Base-by-base conservation (phyloP, 2,797 vertebrate genomes). In the Poeciliopsis infans region DNA sequence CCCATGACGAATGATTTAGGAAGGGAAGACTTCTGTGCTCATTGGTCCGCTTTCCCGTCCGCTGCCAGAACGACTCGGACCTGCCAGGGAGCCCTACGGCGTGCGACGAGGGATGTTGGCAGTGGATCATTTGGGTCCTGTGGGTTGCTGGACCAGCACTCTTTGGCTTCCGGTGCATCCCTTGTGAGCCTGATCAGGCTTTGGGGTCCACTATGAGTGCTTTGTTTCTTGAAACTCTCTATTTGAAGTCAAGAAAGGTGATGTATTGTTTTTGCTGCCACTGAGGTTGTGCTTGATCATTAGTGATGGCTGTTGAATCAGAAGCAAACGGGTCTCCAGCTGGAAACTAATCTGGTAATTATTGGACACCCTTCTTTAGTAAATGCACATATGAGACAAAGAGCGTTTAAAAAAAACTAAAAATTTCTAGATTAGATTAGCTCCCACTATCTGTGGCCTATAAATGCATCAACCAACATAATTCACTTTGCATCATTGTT, bases 371-470 rank as follows among this genome's bases (percentile, higher is more conserved):
- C 1, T 5, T 51, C 10, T 51, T 25, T 53, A 25, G 64, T 49
- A 33, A 46, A 46, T 59, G n/a, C 28, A 41, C 68, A 36, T 68
- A 31, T 75, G 77, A 43, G 20, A 83, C 75, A 74, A 4, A 64
- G 20, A 41, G 59, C 49, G 74, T 72, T 86, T n/a, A 31, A 31
- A 31, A 31, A 31, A 31, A 31, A n/a, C n/a, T n/a, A n/a, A 31
- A 31, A 31, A 39, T 68, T 53, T 61, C 83, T 79, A 72, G 59
- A 73, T 82, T 74, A 76, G 74, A 85, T 83, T 75, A 12, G 11
- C 25, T 57, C 25, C 20, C 4, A 41, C 39, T 3, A 43, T 70
- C 28, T 70, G 4, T 43, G 39, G 23, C 39, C 23, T 43, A 13
- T 1, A 69, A 43, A 69, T 25, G 23, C 18, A 10, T 16, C 41